Evolutionary conservation across 2,797 vertebrate genomes (phyloP), one percentile per base, ranked within the genome.

Genomic region (Avahi laniger): DNA sequence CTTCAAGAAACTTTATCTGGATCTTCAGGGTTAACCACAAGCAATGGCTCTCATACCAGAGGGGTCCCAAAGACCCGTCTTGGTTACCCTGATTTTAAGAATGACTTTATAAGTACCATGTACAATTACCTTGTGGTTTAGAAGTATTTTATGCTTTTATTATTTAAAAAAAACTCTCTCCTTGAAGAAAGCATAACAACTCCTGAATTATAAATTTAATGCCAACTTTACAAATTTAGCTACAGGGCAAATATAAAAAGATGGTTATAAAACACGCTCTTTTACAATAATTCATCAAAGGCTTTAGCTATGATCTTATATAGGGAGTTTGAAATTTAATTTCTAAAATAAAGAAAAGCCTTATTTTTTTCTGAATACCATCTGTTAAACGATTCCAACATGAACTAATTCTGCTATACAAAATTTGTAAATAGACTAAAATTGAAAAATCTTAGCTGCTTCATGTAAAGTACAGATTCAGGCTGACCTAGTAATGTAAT

Each of bases 301-400:
- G 91, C 69, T 85, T 86, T 89, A 92, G 91, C 93, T 96, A 93
- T 94, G 95, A 97, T 93, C 78, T 73, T 46, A 91, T 97, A 75
- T 11, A 93, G 95, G 63, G 50, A 91, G 65, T 94, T 97, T 96
- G 80, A 94, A 97, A 86, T 97, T 97, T 92, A 94, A 95, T 95
- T 97, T 97, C 54, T 30, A 43, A 33, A 97, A 70, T 38, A 93
- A 0, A 38, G 85, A 80, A 97, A 86, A 98, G 50, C 79, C 80
- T 75, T 38, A 13, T 50, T 96, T 91, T 91, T 82, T 93, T 67
- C 80, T 67, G 78, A 96, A 86, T 20, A 79, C 17, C 91, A 97
- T 80, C 28, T 97, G 95, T 97, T 98, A 97, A 95, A 96, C 94
- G 95, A 69, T 89, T 92, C 63, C 61, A 89, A 94, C 4, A 89